Base-by-base conservation (phyloP, 2,888 invertebrate species). In the Vesta saturnalis region DNA sequence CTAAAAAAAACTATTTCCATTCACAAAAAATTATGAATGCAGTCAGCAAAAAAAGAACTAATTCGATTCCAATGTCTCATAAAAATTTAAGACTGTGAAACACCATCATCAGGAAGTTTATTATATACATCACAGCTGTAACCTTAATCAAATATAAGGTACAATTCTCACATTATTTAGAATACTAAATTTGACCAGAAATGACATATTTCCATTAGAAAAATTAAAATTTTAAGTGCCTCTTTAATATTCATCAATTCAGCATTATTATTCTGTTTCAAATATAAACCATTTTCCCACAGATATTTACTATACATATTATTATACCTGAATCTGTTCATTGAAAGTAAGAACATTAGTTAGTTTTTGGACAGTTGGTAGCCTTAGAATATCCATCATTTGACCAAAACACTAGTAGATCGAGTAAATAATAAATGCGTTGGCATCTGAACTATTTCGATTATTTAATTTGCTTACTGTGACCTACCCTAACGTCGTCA, bases 401-500 rank as follows among this genome's bases (percentile, higher is more conserved):
- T 81, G 80, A 81, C 81, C 82, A 81, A 80, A 82, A 82, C 81
- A 82, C 69, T 78, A 80, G 76, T 74, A 67, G 78, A 55, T 75
- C 80, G 76, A 61, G 54, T 61, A 59, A 68, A 47, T 67, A 60
- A 43, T 22, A 43, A 35, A 65, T 22, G 67, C 57, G 46, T 43
- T 73, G 43, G 56, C 60, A 62, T 62, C 64, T 59, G 55, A 21
- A 62, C 49, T 46, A 65, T 23, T 39, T 55, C 61, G 65, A 75
- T 35, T 56, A 64, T 59, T 75, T 70, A 49, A 30, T 67, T 79
- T 80, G 75, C 64, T 77, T 52, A 74, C 76, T 79, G 76, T 63
- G 79, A 81, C 81, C 81, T 82, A 81, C 81, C 82, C 82, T 77
- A 81, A 82, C 79, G 76, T 74, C 77, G 78, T 78, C 79, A 75